Evolutionary conservation across 2,888 invertebrate species (phyloP), one percentile per base, ranked within the genome.

Genomic region (Eurois occulta): DNA sequence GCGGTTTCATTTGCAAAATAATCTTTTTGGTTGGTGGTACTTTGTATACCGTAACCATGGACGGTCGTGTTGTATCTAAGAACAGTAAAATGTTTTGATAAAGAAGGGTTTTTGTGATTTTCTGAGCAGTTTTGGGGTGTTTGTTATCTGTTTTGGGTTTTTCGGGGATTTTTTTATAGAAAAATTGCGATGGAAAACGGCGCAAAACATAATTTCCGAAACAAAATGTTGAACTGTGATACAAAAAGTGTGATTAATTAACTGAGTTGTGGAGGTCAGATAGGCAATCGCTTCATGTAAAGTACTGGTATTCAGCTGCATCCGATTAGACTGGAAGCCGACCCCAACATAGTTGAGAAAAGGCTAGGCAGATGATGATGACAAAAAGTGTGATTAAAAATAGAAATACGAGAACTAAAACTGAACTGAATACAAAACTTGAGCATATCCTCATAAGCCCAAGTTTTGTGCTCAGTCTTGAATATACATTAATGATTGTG

Each of bases 1-100:
- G 80, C 71, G 83, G 89, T 86, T 88, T 88, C 88, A 88, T 86
- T 88, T 87, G 88, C 88, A 87, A 87, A 88, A 87, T 86, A 88
- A 88, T 87, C 86, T 88, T 88, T 87, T 84, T 66, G 83, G 66
- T n/a, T 52, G 35, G 18, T 60, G 5, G 38, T 43, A 43, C 72
- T 66, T 75, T 4, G 24, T 46, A 2, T 35, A 60, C 21, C 10
- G 46, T 68, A 64, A 21, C n/a, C 48, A 70, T 60, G 69, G 60
- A 41, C 24, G 21, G 32, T 10, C 32, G 24, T 21, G 46, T 38
- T 74, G 52, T 72, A 55, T 69, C 71, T 79, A 58, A 75, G 72
- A 72, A 83, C 55, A 62, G 24, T 66, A 21, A 58, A 18, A 64
- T 64, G 13, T 62, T 52, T n/a, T 58, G 55, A 32, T 64, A 67